Evolutionary conservation across 1,140 invertebrate genomes (phyloP), one percentile per base, ranked within the genome.

Genomic region (Psilanteris sp.): DNA sequence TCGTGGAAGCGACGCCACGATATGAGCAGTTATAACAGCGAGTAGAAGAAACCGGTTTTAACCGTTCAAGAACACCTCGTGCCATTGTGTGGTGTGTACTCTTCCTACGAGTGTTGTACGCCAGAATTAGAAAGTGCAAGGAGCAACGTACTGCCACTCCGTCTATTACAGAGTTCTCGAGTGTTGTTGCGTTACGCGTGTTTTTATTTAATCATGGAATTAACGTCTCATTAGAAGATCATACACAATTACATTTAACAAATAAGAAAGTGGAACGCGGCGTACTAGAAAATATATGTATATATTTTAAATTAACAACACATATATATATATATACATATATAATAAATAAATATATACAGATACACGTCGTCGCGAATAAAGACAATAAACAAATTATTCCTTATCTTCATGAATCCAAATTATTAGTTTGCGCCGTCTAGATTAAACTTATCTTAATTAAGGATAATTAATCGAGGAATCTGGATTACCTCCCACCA

Each of bases 61-160:
- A 66, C 61, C 46, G 61, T 66, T 66, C 61, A 66, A 66, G 46
- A 54, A 66, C 39, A 54, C 26, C 48, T 66, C 61, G 37, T 44
- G 39, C 48, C 62, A 67, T 67, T 67, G 50, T 54, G 41, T 31
- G 9, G 18, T 31, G 16, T 55, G 39, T 54, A 66, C 48, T 52
- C 46, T 26, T 66, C 36, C 46, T 66, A 66, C 61, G 46, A 54
- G 36, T 44, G 44, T 44, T 54, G 44, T 66, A 67, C 62, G 54
- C 52, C 48, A 55, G 68, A 78, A 78, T 75, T 71, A 75, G 77
- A 78, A 78, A 74, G 76, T 74, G 59, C 54, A 70, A 78, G 57
- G 70, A 67, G 61, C 39, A 78, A 71, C 66, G 66, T 27, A 75
- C 59, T 66, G 9, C 20, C 46, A 18, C 31, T 46, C 14, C 44